phyloP scores from a whole-genome alignment of 2,797 vertebrate species.

The Rhincodon typus region DNA sequence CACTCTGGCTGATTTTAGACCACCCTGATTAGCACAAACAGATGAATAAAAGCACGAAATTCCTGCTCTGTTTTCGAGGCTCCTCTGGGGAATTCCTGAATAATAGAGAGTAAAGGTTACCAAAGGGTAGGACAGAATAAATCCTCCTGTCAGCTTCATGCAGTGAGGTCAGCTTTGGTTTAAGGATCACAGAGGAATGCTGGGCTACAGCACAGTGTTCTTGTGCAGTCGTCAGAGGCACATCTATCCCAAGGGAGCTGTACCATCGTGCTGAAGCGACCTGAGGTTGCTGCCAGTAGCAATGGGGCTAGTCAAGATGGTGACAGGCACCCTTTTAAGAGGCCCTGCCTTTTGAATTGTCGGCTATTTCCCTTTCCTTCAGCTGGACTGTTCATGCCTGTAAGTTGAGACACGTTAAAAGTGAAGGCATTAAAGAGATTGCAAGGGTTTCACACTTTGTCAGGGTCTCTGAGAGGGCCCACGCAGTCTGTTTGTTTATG shows the following conservation, averaged over 20 bases:
- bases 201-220: background rate
- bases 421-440: background rate
- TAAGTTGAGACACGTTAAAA: background rate
- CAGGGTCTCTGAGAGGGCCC: background rate
- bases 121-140: conserved; percentile 50
- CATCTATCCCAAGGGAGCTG: background rate
- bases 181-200: conserved; percentile 10
- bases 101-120: conserved; percentile 73
- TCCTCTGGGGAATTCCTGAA: conserved; percentile 70
- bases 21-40: conserved; percentile 75
- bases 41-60: conserved; percentile 68
- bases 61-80: conserved; percentile 60
- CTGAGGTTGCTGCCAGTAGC: background rate
- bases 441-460: background rate
- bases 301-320: background rate
- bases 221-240: background rate
- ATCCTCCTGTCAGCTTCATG: conserved; percentile 7
- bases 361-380: background rate
- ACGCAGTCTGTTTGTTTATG: background rate
- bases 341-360: background rate
- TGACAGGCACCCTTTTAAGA: background rate
- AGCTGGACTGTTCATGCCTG: background rate
- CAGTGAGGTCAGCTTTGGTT: conserved; percentile 12
- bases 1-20: conserved; percentile 62
- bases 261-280: background rate